These are phyloP conservation scores for Marmota monax DNA, from an alignment of 2,113 vertebrate species.

Conservation along the genomic window DNA sequence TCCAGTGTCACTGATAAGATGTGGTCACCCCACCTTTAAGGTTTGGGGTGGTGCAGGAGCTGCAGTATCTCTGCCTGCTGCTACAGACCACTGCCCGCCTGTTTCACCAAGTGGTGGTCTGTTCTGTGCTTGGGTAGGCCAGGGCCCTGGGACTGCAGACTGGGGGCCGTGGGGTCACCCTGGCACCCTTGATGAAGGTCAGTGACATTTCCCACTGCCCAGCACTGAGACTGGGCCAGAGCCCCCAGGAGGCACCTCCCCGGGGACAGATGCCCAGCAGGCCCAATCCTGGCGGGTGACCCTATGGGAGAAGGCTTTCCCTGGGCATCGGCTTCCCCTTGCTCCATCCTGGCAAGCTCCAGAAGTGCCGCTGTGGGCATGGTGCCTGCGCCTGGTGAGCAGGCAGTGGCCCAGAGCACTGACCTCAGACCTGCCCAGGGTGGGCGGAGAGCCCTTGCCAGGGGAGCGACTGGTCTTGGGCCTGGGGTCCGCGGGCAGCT, in stretches of 20 bases:
- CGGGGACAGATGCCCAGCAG: fast-evolving
- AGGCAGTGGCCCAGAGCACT: fast-evolving
- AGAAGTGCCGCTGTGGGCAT: fast-evolving
- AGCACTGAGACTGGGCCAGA: fast-evolving
- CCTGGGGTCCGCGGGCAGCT: fast-evolving
- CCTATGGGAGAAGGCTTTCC: fast-evolving
- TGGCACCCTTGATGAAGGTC: fast-evolving
- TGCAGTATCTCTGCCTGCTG: background rate
- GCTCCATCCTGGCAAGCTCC: fast-evolving
- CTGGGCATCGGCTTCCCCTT: fast-evolving
- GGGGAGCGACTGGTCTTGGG: fast-evolving
- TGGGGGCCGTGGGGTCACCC: fast-evolving
- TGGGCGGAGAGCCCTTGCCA: fast-evolving
- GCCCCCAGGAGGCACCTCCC: fast-evolving
- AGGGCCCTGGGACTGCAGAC: fast-evolving
- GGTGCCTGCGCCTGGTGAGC: fast-evolving
- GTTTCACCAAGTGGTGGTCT: fast-evolving
- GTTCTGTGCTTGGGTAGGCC: fast-evolving
- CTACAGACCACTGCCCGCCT: background rate
- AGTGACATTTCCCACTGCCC: fast-evolving
- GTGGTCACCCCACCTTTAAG: fast-evolving
- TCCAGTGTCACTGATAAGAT: background rate
- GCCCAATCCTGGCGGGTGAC: fast-evolving
- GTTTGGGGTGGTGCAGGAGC: too few relatives aligned
- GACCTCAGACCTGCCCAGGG: fast-evolving